A percentile compares a stretch with the other conserved stretches of the same genome.
Evolutionary conservation across 2,797 vertebrate genomes (phyloP).

Genomic region (Poecile montanus): DNA sequence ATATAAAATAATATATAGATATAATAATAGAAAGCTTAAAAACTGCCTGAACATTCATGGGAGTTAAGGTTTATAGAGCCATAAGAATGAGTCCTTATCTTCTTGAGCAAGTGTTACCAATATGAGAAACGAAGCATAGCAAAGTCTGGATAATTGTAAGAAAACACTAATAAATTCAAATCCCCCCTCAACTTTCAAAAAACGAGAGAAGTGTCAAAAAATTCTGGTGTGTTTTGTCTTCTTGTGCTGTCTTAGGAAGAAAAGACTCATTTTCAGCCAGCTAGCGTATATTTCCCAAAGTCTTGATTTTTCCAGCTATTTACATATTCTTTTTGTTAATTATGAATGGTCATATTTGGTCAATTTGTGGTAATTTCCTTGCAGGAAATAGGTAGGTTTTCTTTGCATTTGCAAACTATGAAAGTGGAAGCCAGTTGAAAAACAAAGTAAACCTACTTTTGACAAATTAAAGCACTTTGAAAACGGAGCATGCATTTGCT

Average conservation of each 20-base stretch:
- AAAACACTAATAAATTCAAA: background rate
- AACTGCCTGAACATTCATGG: background rate
- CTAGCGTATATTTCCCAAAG: background rate
- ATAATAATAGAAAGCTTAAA: background rate
- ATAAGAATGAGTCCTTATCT: background rate
- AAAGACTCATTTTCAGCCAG: background rate
- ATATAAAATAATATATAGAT: too few relatives aligned
- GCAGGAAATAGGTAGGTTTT: background rate
- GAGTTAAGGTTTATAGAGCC: background rate
- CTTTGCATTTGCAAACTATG: background rate
- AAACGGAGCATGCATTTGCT: accelerated
- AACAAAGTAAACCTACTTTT: background rate
- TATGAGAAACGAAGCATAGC: background rate
- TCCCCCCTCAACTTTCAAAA: background rate
- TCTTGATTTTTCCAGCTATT: background rate
- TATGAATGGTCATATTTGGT: background rate
- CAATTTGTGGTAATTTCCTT: background rate
- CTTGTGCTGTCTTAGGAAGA: accelerated
- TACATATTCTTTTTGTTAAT: background rate
- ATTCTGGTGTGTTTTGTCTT: background rate
- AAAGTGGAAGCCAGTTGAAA: background rate
- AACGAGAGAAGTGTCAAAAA: background rate
- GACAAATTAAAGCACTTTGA: background rate
- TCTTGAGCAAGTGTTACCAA: background rate
- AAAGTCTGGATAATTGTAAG: background rate